Evolutionary conservation across 2,888 invertebrate species (phyloP), one percentile per base, ranked within the genome.

Genomic region (Acholoe squamosa): DNA sequence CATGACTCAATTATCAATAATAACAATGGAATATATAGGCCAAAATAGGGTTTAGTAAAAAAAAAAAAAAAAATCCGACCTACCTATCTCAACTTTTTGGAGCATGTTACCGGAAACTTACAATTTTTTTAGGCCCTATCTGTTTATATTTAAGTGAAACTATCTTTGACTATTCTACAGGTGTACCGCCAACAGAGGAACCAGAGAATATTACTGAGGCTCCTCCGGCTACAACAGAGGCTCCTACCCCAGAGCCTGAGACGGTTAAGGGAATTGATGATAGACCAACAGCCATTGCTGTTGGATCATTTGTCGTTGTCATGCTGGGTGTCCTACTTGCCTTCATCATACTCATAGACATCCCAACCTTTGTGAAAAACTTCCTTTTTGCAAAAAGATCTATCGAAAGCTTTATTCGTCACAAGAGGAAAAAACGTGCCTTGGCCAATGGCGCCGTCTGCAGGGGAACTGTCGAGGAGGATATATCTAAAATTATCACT

Each of bases 301-400:
- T 89, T 14, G 89, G 89, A 28, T 67, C 71, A 7, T 89, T 89
- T n/a, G 89, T 67, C 7, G 43, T 89, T 0, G 33, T 71, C 28
- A 52, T 89, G 22, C 77, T 89, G 22, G 34, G 76, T 12, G 43
- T 51, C 19, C 43, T 89, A 1, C 43, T 89, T 52, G 89, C 89
- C 31, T 43, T 89, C 0, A 28, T 89, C 16, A 14, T 71, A n/a
- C 76, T 89, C 22, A 71, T 89, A 25, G 89, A 89, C 89, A 34
- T 89, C n/a, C 89, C 89, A 0, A 71, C 89, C 33, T 89, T 51
- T 76, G 71, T 28, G 0, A n/a, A 12, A n/a, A 89, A 89, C 77
- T 77, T 89, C 3, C 10, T 76, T 22, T 89, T 76, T 51, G 76
- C 76, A 76, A 89, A 51, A 22, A 34, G 28, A 22, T 76, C 34